phyloP scores from a whole-genome alignment of 2,888 invertebrate genomes.

The Eupithecia subfuscata region DNA sequence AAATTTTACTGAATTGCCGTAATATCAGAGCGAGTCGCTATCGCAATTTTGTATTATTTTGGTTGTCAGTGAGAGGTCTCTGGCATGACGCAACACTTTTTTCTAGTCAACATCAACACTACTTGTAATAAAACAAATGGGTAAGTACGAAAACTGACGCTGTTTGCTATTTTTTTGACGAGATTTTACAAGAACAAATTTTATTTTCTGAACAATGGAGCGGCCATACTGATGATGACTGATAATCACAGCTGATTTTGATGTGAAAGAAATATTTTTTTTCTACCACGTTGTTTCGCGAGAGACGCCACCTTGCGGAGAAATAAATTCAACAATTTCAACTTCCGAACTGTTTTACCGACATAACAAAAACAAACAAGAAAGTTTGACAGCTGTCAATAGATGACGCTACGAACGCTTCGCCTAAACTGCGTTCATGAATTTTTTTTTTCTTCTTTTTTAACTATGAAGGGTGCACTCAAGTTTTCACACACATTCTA shows the following conservation, averaged over 20 bases:
- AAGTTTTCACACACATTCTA: too few relatives aligned
- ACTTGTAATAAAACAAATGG: conserved; percentile 62
- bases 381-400: neutral
- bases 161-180: conserved; percentile 74
- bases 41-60: conserved; percentile 77
- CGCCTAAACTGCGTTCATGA: neutral
- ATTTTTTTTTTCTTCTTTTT: neutral
- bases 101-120: conserved; percentile 75
- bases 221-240: conserved; percentile 77
- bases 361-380: conserved; percentile 20
- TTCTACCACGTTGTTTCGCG: conserved; percentile 79
- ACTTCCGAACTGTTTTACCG: conserved; percentile 59
- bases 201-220: conserved; percentile 75
- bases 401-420: neutral
- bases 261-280: conserved; percentile 64
- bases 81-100: conserved; percentile 84
- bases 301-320: conserved; percentile 61
- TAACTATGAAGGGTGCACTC: neutral
- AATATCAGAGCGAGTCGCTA: conserved; percentile 67
- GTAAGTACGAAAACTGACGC: conserved; percentile 76
- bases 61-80: conserved; percentile 83
- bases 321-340: conserved; percentile 25
- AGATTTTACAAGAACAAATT: conserved; percentile 74
- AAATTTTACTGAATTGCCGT: conserved; percentile 56
- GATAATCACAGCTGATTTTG: conserved; percentile 83